These are phyloP conservation scores for Poecilia wingei DNA, from an alignment of 2,797 vertebrate species.

Conservation along the genomic window DNA sequence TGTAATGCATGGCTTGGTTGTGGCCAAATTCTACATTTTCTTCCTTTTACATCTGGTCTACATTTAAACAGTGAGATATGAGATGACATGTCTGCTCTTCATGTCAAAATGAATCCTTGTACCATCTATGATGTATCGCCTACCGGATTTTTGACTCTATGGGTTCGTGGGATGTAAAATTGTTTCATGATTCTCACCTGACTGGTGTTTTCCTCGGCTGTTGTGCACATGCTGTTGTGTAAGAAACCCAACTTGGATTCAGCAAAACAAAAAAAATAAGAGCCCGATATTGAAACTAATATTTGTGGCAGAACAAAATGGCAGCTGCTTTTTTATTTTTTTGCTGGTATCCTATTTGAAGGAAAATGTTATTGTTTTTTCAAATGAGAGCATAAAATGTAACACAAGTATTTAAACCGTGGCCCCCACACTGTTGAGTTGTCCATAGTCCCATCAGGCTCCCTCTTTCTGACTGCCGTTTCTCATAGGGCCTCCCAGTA, in stretches of 20 bases:
- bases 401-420: not conserved
- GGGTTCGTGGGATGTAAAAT: not conserved
- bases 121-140: not conserved
- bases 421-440: not conserved
- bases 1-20: conserved; percentile 34
- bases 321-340: not conserved
- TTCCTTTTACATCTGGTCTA: not conserved
- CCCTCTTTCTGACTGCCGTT: conserved; percentile 23
- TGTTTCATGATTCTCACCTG: not conserved
- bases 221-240: not conserved
- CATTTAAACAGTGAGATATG: not conserved
- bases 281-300: not conserved
- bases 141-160: not conserved
- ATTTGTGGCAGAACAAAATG: not conserved
- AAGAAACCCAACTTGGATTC: not conserved
- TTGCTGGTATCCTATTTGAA: not conserved
- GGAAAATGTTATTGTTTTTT: not conserved
- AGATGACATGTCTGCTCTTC: not conserved
- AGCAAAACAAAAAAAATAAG: not conserved
- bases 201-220: not conserved
- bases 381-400: not conserved
- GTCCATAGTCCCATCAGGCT: conserved; percentile 21
- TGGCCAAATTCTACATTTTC: conserved; percentile 27
- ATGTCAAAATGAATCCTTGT: not conserved
- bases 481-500: conserved; percentile 62